Base-by-base conservation (phyloP, 2,113 vertebrate genomes). In the Symphodus melops region DNA sequence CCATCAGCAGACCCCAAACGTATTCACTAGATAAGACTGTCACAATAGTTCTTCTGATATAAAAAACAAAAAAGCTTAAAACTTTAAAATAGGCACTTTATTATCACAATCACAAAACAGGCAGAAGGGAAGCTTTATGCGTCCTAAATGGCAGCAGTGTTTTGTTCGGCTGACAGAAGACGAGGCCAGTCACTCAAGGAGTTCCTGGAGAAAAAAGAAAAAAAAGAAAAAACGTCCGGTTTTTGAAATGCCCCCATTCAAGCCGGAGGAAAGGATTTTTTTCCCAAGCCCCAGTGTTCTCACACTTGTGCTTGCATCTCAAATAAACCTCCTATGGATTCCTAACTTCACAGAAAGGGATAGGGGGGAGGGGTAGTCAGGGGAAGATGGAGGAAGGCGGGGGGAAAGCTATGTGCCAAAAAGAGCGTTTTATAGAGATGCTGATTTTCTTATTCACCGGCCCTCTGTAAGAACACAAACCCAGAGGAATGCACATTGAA, bases 401-500 rank as follows among this genome's bases (percentile, higher is more conserved):
- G 42, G 57, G 56, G 64, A 66, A 53, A 58, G 36, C 49, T 72
- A 70, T 60, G 72, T 60, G 76, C 82, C 80, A 86, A 82, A 90
- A 75, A 86, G 77, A 85, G 85, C 54, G 84, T 91, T 93, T 92
- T 90, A 93, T 93, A 92, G 91, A 93, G 91, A 95, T 94, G 93
- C 93, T 94, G 92, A 94, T 94, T 95, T 92, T 81, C 90, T 48
- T 89, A 90, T 94, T 95, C 91, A 93, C 75, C 78, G 64, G 75
- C 74, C 68, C 85, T 84, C 79, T 82, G 85, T 81, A 89, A 77
- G 84, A 86, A 80, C 80, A 78, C 82, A 90, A 92, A 91, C 90
- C 61, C 89, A 68, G 75, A 82, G 90, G 91, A 92, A 93, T 92
- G 87, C 86, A 82, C 73, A 68, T 72, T 89, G 82, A 87, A 84